Conservation (phyloP, 2,797 vertebrate species). For the Rhinichthys osculus region DNA sequence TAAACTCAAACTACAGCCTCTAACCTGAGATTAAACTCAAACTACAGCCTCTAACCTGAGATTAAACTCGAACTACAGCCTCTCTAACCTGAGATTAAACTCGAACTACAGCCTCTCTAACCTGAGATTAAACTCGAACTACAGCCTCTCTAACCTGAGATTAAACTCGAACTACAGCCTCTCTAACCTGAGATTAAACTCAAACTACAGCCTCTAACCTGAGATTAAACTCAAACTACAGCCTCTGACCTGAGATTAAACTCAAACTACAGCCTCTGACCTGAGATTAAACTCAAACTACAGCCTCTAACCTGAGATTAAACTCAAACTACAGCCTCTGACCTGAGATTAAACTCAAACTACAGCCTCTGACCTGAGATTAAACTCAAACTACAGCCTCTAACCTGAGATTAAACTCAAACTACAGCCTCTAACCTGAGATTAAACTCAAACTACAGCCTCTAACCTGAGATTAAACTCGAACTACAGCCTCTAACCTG, state of each 20-base stretch:
- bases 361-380: background rate
- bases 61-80: background rate
- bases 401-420: background rate
- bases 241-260: background rate
- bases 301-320: background rate
- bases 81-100: background rate
- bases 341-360: too few relatives aligned
- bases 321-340: background rate
- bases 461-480: background rate
- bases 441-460: background rate
- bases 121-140: background rate
- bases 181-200: background rate
- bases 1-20: background rate
- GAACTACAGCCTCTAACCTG: background rate
- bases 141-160: background rate
- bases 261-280: background rate
- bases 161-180: background rate
- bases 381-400: background rate
- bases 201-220: background rate
- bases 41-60: background rate
- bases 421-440: background rate
- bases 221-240: background rate
- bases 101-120: background rate
- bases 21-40: background rate
- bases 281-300: background rate